A percentile compares a stretch with the other conserved stretches of the same genome.
These are phyloP conservation scores for Buphagus erythrorhynchus DNA, from an alignment of 2,797 vertebrate genomes.

Conservation along the genomic window DNA sequence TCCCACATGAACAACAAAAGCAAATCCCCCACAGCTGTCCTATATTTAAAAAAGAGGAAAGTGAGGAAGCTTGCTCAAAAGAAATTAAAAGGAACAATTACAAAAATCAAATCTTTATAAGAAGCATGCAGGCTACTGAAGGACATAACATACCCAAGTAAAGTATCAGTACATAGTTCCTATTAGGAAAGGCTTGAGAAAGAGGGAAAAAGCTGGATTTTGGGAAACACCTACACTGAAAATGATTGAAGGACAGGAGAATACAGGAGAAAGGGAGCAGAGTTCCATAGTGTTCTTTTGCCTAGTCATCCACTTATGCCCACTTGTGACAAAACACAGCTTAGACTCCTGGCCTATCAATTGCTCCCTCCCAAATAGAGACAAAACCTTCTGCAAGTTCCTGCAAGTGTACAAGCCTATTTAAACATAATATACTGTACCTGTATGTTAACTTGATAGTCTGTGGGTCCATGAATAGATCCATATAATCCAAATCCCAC, in stretches of 20 bases:
- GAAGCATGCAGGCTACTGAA: neutral
- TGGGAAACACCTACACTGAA: neutral
- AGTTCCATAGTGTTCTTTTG: neutral
- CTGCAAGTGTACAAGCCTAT: neutral
- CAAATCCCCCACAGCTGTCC: neutral
- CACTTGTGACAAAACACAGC: neutral
- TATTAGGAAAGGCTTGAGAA: neutral
- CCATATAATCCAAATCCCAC: constrained; percentile 97
- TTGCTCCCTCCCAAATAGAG: neutral
- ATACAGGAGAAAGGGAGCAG: neutral
- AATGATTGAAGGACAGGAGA: neutral
- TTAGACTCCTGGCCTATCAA: neutral
- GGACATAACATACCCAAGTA: neutral
- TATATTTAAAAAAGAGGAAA: neutral
- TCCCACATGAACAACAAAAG: neutral
- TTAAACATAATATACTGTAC: constrained; percentile 68
- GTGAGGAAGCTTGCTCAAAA: neutral
- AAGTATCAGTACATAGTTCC: neutral
- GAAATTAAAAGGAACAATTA: neutral
- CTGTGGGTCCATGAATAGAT: constrained; percentile 96
- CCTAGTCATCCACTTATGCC: neutral
- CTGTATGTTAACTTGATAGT: constrained; percentile 99
- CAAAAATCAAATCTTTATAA: neutral
- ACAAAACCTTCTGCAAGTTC: neutral
- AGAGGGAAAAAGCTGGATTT: neutral